A percentile compares a stretch with the other conserved stretches of the same genome.
These are phyloP conservation scores for Aythya baeri DNA, from an alignment of 2,113 vertebrate species.

Conservation along the genomic window DNA sequence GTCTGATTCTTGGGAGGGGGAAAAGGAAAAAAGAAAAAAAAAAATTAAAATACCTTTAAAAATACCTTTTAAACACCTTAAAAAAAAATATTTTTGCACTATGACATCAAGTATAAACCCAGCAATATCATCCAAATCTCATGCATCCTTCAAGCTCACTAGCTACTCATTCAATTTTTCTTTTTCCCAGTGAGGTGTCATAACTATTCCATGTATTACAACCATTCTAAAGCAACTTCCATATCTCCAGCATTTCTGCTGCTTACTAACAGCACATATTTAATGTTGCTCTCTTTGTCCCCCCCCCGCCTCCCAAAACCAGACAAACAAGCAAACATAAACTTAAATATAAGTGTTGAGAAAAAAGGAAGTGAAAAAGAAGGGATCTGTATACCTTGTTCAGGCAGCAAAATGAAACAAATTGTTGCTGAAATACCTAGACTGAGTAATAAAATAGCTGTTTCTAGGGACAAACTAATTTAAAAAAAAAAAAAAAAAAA, in stretches of 20 bases:
- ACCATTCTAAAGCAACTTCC: not conserved
- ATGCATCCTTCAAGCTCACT: not conserved
- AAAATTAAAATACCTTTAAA: too few species aligned
- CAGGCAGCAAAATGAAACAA: not conserved
- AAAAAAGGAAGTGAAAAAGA: not conserved
- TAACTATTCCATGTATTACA: not conserved
- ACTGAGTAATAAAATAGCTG: not conserved
- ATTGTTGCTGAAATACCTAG: not conserved
- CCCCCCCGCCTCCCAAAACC: too few species aligned
- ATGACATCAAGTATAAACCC: not conserved
- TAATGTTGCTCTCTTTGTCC: not conserved
- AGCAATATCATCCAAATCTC: accelerated
- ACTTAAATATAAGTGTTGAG: not conserved
- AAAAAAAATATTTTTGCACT: not conserved
- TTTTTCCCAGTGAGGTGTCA: not conserved
- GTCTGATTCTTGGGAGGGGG: not conserved
- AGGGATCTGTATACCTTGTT: not conserved
- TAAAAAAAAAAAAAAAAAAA: not conserved
- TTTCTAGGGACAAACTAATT: not conserved
- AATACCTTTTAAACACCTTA: too few species aligned
- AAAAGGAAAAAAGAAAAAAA: too few species aligned
- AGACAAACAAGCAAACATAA: not conserved
- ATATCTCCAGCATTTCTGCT: not conserved
- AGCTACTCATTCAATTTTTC: not conserved
- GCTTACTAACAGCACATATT: not conserved